Conservation (phyloP, 2,888 invertebrate species). For the Diploptera punctata region DNA sequence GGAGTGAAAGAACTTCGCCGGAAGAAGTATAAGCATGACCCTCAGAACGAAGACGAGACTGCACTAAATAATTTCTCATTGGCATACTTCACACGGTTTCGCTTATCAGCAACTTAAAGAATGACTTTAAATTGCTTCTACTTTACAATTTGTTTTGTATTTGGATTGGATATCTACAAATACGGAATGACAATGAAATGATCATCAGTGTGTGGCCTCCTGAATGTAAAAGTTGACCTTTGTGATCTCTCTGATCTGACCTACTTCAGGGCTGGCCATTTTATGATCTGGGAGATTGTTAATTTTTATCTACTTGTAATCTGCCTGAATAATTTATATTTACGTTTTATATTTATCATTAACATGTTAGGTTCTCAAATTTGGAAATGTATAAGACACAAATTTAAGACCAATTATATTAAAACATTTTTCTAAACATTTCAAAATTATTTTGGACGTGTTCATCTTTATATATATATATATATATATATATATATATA, state of each 20-base stretch:
- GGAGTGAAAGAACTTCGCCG: constrained; percentile 25
- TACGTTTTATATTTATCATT: no score
- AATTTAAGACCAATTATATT: no score
- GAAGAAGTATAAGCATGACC: background rate
- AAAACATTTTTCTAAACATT: no score
- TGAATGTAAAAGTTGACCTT: background rate
- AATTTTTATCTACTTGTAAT: no score
- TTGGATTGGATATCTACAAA: background rate
- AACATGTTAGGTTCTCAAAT: no score
- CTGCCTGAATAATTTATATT: no score
- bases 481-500: no score
- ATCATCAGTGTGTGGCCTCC: background rate
- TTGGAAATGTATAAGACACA: no score
- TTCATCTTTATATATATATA: no score
- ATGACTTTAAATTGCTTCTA: background rate
- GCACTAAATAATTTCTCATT: background rate
- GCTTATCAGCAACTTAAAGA: background rate
- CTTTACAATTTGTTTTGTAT: background rate
- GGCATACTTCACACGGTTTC: constrained; percentile 11
- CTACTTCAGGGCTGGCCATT: background rate
- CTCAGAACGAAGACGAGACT: background rate
- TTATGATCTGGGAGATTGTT: no score
- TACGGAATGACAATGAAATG: background rate
- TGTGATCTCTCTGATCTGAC: background rate
- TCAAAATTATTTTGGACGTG: no score